phyloP scores from a whole-genome alignment of 1,140 invertebrate species.

The Lordiphosa clarofinis region DNA sequence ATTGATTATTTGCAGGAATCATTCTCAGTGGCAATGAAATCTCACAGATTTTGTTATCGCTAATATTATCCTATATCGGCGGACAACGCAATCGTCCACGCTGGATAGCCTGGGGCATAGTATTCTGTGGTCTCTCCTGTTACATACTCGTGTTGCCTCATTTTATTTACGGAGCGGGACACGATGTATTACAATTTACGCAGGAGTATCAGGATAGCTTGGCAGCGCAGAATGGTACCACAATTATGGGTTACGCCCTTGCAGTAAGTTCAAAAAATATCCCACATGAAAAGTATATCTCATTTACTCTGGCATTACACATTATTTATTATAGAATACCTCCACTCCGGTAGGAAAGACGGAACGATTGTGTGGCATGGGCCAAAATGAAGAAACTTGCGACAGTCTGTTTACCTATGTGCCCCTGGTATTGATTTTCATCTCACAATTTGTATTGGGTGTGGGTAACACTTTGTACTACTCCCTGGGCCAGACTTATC shows the following conservation, averaged over 20 bases:
- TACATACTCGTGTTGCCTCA: conserved; percentile 85
- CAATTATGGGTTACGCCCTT: conserved; percentile 18
- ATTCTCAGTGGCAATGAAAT: conserved; percentile 87
- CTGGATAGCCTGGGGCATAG: conserved; percentile 85
- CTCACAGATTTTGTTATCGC: conserved; percentile 84
- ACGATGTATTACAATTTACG: conserved; percentile 80
- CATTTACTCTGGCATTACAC: neutral
- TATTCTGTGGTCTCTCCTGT: conserved; percentile 84
- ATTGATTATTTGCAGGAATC: conserved; percentile 81
- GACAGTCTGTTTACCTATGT: conserved; percentile 80
- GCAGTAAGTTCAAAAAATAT: conserved; percentile 25
- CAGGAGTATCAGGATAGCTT: conserved; percentile 73
- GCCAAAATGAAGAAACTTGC: conserved; percentile 70
- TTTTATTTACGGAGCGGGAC: conserved; percentile 84
- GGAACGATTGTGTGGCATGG: conserved; percentile 59
- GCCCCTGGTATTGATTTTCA: conserved; percentile 84
- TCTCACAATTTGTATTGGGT: conserved; percentile 86
- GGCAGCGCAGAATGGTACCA: conserved; percentile 21
- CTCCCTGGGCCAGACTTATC: conserved; percentile 85
- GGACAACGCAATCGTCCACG: conserved; percentile 83
- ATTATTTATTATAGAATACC: conserved; percentile 32
- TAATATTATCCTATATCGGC: conserved; percentile 83
- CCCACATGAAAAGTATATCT: neutral
- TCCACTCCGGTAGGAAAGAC: conserved; percentile 14
- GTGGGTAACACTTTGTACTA: conserved; percentile 86